Percentiles rank a stretch among this genome's conserved stretches.
Conservation (phyloP, 2,113 vertebrate genomes). For the Paracanthobrama guichenoti region DNA sequence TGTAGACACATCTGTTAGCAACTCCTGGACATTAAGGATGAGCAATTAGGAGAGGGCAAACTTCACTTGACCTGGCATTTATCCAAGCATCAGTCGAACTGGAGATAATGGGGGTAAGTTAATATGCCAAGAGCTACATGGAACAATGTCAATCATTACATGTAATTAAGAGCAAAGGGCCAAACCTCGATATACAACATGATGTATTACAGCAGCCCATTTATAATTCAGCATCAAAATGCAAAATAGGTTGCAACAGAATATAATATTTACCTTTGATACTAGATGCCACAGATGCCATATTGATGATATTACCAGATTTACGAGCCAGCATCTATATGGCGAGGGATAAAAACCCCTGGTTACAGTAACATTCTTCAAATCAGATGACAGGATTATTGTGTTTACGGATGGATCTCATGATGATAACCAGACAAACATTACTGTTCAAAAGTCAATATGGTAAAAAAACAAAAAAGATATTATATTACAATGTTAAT, state of each 20-base stretch:
- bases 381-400: background rate
- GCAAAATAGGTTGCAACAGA: background rate
- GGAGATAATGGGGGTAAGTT: constrained; percentile 63
- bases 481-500: too few species aligned
- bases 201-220: constrained; percentile 28
- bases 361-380: background rate
- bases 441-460: too few species aligned
- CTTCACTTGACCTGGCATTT: constrained; percentile 3
- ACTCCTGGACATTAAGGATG: constrained; percentile 75
- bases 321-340: constrained; percentile 89
- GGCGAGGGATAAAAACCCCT: background rate
- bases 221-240: background rate
- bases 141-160: constrained; percentile 6
- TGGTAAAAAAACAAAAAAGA: background rate
- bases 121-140: constrained; percentile 52
- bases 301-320: constrained; percentile 94
- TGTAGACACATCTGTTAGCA: constrained; percentile 88
- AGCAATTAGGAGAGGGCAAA: constrained; percentile 34
- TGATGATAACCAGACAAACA: background rate
- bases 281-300: constrained; percentile 93
- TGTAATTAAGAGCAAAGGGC: constrained; percentile 6
- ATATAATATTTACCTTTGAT: constrained; percentile 83
- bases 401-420: background rate
- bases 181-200: constrained; percentile 21
- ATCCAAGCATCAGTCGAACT: constrained; percentile 34